These are phyloP conservation scores for Acanthurus tractus DNA, from an alignment of 2,797 vertebrate genomes.

Conservation along the genomic window DNA sequence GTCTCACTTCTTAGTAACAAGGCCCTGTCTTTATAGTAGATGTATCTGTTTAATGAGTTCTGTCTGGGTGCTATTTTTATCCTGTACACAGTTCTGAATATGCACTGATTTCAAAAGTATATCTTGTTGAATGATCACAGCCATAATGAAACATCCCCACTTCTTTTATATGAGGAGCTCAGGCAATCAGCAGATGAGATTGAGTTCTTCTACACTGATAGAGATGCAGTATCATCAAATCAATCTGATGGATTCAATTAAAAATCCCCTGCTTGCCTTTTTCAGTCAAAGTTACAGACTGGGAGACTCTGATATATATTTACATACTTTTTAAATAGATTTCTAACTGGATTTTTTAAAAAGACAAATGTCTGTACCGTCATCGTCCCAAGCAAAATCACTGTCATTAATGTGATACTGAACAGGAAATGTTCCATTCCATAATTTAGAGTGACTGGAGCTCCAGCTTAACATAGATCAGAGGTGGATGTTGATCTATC, in stretches of 20 bases:
- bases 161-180: constrained; percentile 81
- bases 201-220: constrained; percentile 77
- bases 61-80: constrained; percentile 69
- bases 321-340: constrained; percentile 37
- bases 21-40: constrained; percentile 40
- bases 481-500: constrained; percentile 51
- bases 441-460: constrained; percentile 19
- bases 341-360: constrained; percentile 29
- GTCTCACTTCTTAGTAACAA: constrained; percentile 55
- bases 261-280: constrained; percentile 67
- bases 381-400: constrained; percentile 27
- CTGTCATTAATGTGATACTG: constrained; percentile 27
- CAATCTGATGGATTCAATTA: constrained; percentile 79
- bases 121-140: constrained; percentile 81
- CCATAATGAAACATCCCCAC: constrained; percentile 77
- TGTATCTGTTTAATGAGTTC: constrained; percentile 59
- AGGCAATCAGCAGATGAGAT: constrained; percentile 81
- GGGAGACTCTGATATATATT: constrained; percentile 33
- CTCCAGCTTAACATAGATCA: constrained; percentile 52
- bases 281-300: constrained; percentile 62
- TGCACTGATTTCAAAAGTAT: constrained; percentile 79
- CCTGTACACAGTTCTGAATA: constrained; percentile 70
- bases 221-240: constrained; percentile 77
- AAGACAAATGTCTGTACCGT: constrained; percentile 14
- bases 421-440: constrained; percentile 28